phyloP scores from a whole-genome alignment of 2,888 invertebrate species.

The Drosophila melanosoma region DNA sequence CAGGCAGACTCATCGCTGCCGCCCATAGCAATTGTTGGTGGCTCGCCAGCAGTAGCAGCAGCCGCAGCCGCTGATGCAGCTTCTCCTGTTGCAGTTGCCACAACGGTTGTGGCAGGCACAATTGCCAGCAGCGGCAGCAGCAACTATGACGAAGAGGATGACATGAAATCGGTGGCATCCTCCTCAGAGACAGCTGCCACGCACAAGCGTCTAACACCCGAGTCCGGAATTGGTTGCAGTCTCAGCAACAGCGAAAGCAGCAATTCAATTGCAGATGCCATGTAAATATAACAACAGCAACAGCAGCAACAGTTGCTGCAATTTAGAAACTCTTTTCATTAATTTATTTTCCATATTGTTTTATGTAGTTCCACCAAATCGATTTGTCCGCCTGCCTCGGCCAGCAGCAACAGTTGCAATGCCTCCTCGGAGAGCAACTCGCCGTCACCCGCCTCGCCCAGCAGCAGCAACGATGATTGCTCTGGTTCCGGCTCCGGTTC shows the following conservation, averaged over 20 bases:
- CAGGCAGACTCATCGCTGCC: constrained; percentile 44
- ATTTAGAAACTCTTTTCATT: neutral
- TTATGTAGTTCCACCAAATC: constrained; percentile 58
- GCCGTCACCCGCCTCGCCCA: constrained; percentile 83
- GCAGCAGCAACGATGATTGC: constrained; percentile 40
- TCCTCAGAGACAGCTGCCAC: constrained; percentile 63
- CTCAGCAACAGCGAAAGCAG: constrained; percentile 81
- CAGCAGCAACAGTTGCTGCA: constrained; percentile 1
- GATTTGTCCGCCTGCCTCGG: constrained; percentile 73
- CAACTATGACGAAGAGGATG: constrained; percentile 70
- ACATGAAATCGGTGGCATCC: constrained; percentile 61
- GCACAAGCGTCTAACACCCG: constrained; percentile 79
- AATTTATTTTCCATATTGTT: neutral
- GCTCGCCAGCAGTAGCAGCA: neutral
- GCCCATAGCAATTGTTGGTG: constrained; percentile 15
- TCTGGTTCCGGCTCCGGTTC: constrained; percentile 25
- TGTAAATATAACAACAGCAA: constrained; percentile 57
- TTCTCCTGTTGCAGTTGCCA: neutral
- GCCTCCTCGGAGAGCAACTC: constrained; percentile 86
- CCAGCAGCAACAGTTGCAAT: constrained; percentile 80
- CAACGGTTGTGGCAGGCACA: constrained; percentile 1
- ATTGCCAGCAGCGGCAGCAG: constrained; percentile 52
- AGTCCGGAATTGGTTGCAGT: constrained; percentile 82
- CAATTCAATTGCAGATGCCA: constrained; percentile 73
- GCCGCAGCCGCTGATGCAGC: constrained; percentile 1